A percentile compares a stretch with the other conserved stretches of the same genome.
phyloP scores from a whole-genome alignment of 2,888 invertebrate species.

The Proisotoma minuta region DNA sequence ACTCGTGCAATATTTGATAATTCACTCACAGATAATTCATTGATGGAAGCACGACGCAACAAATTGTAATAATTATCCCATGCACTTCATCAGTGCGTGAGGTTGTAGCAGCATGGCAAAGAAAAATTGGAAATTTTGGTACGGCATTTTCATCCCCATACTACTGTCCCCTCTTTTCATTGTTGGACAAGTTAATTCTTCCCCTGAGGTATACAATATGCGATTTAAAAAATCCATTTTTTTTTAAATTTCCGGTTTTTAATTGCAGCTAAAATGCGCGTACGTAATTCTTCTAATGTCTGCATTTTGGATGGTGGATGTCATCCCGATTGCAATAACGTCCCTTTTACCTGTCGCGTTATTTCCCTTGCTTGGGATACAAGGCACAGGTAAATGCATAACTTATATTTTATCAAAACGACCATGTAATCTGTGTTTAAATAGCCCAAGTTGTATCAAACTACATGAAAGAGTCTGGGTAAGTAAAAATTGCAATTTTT shows the following conservation, averaged over 20 bases:
- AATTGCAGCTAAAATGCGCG: conserved; percentile 56
- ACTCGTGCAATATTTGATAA: too few relatives aligned
- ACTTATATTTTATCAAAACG: conserved; percentile 2
- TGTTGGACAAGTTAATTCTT: not conserved
- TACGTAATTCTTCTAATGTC: conserved; percentile 77
- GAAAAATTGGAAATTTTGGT: not conserved
- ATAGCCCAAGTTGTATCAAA: conserved; percentile 15
- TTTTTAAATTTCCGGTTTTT: not conserved
- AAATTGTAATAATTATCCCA: too few relatives aligned
- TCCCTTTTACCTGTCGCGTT: conserved; percentile 75
- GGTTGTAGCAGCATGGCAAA: too few relatives aligned
- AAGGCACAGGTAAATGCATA: conserved; percentile 53
- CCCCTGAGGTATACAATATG: not conserved
- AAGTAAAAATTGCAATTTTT: too few relatives aligned
- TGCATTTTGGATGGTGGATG: conserved; percentile 75
- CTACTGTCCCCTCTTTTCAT: not conserved
- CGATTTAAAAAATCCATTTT: not conserved
- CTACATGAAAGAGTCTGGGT: conserved; percentile 40
- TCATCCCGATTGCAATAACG: conserved; percentile 73
- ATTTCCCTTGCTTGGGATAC: conserved; percentile 75
- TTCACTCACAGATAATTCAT: too few relatives aligned
- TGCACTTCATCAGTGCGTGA: too few relatives aligned
- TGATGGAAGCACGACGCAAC: too few relatives aligned
- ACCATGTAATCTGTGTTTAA: not conserved
- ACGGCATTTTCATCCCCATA: not conserved